Conservation (phyloP, 1,140 invertebrate genomes). For the Temnothorax nylanderi region DNA sequence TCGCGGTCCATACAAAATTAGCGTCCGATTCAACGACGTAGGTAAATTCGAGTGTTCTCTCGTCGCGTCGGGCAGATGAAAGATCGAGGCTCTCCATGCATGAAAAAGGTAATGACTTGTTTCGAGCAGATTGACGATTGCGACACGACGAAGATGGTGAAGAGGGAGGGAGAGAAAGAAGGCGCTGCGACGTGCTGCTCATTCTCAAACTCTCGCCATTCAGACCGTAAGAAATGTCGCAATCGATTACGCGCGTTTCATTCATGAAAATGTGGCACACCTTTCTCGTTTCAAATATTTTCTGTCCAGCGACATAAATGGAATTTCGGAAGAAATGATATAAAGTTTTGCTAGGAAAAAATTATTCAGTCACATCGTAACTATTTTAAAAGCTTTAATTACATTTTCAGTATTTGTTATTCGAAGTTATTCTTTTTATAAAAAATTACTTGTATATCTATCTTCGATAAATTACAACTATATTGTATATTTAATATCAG, state of each 20-base stretch:
- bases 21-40: constrained; percentile 18
- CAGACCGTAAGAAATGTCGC: constrained; percentile 62
- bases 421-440: not conserved
- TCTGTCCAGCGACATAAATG: constrained; percentile 25
- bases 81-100: constrained; percentile 2
- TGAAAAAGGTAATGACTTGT: constrained; percentile 54
- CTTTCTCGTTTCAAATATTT: constrained; percentile 15
- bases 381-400: not conserved
- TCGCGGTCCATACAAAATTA: constrained; percentile 49
- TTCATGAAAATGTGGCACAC: constrained; percentile 68
- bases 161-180: constrained; percentile 28
- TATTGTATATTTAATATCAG: not conserved
- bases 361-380: not conserved
- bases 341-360: not conserved
- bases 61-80: constrained; percentile 26
- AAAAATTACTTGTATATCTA: not conserved
- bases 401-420: not conserved
- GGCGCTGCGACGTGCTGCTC: constrained; percentile 52
- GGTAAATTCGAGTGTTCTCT: constrained; percentile 41
- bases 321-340: not conserved
- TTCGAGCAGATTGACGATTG: constrained; percentile 46
- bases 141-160: constrained; percentile 18
- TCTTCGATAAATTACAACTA: not conserved
- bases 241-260: constrained; percentile 63
- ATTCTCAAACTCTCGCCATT: constrained; percentile 69